phyloP scores from a whole-genome alignment of 2,888 invertebrate genomes.

The Eupithecia subumbrata region DNA sequence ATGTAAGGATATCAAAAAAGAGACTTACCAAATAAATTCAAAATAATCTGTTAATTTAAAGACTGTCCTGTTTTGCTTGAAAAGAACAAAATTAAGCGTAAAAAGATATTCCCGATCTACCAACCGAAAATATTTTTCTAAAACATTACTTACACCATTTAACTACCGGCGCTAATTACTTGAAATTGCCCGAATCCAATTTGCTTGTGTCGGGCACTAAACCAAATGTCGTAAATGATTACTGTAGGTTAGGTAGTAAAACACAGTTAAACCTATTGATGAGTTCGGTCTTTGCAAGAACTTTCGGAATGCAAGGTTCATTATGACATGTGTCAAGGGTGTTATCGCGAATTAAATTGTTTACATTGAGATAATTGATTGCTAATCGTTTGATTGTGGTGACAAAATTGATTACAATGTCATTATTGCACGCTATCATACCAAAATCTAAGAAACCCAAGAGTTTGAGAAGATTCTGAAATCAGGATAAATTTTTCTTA shows the following conservation, averaged over 20 bases:
- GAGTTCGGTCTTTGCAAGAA: slow-evolving; percentile 39
- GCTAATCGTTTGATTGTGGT: slow-evolving; percentile 32
- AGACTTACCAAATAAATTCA: neutral
- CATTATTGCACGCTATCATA: neutral
- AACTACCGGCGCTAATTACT: slow-evolving; percentile 9
- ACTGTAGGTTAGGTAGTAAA: slow-evolving; percentile 26
- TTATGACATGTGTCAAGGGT: slow-evolving; percentile 40
- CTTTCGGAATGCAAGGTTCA: slow-evolving; percentile 43
- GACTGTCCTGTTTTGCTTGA: neutral
- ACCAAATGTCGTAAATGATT: slow-evolving; percentile 35
- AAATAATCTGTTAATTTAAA: neutral
- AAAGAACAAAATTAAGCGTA: neutral
- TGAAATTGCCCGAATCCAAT: slow-evolving; percentile 38
- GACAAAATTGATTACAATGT: slow-evolving; percentile 25
- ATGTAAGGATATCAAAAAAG: neutral
- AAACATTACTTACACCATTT: neutral
- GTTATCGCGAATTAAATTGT: slow-evolving; percentile 37
- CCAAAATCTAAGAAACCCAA: too few relatives aligned
- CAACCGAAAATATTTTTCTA: neutral
- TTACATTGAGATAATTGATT: slow-evolving; percentile 33
- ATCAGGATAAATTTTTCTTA: too few relatives aligned
- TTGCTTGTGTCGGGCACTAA: slow-evolving; percentile 33
- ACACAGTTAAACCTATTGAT: slow-evolving; percentile 33
- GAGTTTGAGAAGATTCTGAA: too few relatives aligned
- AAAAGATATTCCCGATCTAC: neutral